Base-by-base conservation (phyloP, 1,140 invertebrate genomes). In the Temnothorax curvispinosus region DNA sequence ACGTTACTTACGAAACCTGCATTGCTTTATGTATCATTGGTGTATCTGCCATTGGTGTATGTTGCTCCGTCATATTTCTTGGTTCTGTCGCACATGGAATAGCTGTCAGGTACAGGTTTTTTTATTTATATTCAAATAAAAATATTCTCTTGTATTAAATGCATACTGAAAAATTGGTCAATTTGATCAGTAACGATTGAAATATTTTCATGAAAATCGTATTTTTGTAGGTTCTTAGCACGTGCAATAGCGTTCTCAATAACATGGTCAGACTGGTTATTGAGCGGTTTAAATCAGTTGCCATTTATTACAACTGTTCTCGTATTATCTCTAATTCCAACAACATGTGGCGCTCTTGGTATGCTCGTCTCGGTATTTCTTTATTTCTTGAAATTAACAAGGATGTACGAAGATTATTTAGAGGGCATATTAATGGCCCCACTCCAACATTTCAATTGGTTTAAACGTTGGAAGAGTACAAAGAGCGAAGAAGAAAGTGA, bases 401-500 rank as follows among this genome's bases (percentile, higher is more conserved):
- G 96, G 95, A 96, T 97, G 94, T 97, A 97, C 56, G 97, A 97
- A 93, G 97, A 97, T 92, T 97, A 97, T 91, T 92, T 97, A 18
- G 97, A 97, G 94, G 96, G 97, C 92, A 96, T 97, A 18, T 91
- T 95, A 18, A 87, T 95, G 67, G 87, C 92, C 5, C 91, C 93
- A 1, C 89, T 95, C 13, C 91, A 91, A 52, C 87, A 91, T 41
- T 92, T 93, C 56, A 89, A 88, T 76, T 87, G 92, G 65, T 85
- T 92, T 5, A 75, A 82, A 78, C 72, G 54, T 64, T 72, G 85
- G 8, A 91, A 88, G 50, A 13, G 86, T 35, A 15, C 54, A 72
- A 13, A 38, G 11, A 80, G 27, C 2, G 38, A 85, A 11, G 60
- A 88, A 50, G 77, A 86, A 0, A 84, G 88, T 15, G 67, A 92